Evolutionary conservation across 1,140 invertebrate species (phyloP).

Genomic region (Drosophila sp.): DNA sequence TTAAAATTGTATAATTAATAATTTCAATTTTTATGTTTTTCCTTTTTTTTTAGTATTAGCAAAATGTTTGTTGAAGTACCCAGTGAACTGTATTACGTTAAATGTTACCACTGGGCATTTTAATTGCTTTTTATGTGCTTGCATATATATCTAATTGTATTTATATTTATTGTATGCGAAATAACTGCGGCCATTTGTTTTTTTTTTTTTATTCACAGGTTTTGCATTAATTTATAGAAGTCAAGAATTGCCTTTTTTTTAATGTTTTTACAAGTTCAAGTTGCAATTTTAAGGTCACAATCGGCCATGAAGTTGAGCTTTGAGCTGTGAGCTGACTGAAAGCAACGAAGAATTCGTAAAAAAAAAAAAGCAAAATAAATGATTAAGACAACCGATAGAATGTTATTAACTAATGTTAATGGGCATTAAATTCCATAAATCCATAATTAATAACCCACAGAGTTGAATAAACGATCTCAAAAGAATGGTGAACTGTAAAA

Average conservation of each 20-base stretch:
- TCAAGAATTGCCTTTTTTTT: slow-evolving; percentile 24
- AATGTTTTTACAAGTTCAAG: slow-evolving; percentile 35
- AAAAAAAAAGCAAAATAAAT: background rate
- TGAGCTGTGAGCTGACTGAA: background rate
- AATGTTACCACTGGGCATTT: slow-evolving; percentile 31
- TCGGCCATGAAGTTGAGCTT: background rate
- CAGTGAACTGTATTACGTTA: slow-evolving; percentile 27
- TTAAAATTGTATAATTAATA: slow-evolving; percentile 29
- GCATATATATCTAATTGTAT: background rate
- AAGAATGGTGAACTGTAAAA: background rate
- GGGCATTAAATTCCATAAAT: background rate
- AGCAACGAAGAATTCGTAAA: background rate
- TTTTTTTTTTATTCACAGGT: slow-evolving; percentile 2
- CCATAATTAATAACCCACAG: slow-evolving; percentile 14
- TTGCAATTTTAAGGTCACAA: slow-evolving; percentile 26
- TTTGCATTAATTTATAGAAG: slow-evolving; percentile 34
- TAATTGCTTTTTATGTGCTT: slow-evolving; percentile 28
- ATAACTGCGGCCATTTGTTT: slow-evolving; percentile 14
- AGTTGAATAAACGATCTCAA: background rate
- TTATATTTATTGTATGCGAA: slow-evolving; percentile 36
- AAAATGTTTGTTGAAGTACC: slow-evolving; percentile 10
- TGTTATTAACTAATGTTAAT: slow-evolving; percentile 5
- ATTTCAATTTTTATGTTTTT: no score
- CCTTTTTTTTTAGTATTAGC: slow-evolving; percentile 8
- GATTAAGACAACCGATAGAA: slow-evolving; percentile 3